Percentiles rank a stretch among this genome's conserved stretches.
These are phyloP conservation scores for Xiphophorus couchianus DNA, from an alignment of 2,113 vertebrate species.

Conservation along the genomic window DNA sequence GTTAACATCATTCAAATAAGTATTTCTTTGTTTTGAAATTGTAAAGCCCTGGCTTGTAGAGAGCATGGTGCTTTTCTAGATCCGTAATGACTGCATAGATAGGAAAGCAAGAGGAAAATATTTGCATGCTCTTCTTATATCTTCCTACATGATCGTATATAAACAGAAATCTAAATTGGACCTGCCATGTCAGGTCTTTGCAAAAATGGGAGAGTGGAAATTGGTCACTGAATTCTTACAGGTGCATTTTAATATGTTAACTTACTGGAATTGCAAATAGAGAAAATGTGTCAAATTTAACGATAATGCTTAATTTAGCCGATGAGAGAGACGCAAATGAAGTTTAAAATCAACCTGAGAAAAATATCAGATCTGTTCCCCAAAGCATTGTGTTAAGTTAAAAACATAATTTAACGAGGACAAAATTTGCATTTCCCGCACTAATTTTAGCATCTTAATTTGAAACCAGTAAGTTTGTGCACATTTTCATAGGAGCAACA, in stretches of 20 bases:
- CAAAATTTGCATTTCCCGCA: background rate
- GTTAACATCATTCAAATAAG: background rate
- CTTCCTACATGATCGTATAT: too few relatives aligned
- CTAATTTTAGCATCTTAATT: background rate
- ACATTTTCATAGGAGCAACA: background rate
- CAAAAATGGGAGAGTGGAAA: background rate
- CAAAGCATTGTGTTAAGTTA: background rate
- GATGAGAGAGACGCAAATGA: background rate
- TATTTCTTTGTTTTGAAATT: background rate
- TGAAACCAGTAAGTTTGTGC: background rate
- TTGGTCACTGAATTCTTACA: background rate
- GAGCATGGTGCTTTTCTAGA: background rate
- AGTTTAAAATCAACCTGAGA: background rate
- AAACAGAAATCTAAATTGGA: background rate
- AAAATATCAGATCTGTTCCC: background rate
- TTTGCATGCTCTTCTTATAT: background rate
- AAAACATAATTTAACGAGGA: slow-evolving; percentile 1
- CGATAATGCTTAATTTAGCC: background rate
- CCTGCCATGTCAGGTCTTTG: background rate
- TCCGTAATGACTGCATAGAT: too few relatives aligned
- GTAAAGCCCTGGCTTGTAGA: background rate
- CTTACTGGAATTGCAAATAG: background rate
- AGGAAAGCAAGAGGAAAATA: background rate
- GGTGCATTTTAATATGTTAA: background rate
- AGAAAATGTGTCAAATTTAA: background rate